Conservation (phyloP, 1,140 invertebrate species). For the Laupala kohalensis region DNA sequence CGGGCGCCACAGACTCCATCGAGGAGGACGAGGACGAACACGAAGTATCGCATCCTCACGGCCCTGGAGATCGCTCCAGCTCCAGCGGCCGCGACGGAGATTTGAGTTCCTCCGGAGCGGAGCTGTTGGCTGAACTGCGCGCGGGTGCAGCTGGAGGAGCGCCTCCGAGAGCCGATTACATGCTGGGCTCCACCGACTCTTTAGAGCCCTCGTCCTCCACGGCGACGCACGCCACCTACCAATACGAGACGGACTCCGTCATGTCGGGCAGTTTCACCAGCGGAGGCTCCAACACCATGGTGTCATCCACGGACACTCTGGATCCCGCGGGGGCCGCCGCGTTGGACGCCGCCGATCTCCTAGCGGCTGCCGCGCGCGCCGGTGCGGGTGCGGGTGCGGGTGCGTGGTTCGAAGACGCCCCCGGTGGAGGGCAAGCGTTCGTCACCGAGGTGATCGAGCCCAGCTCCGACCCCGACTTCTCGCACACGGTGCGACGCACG, state of each 20-base stretch:
- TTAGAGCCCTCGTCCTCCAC: conserved; percentile 57
- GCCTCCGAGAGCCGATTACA: conserved; percentile 35
- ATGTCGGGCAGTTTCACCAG: conserved; percentile 71
- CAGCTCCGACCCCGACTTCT: conserved; percentile 24
- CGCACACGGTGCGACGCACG: conserved; percentile 31
- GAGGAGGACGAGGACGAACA: conserved; percentile 29
- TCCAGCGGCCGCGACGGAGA: conserved; percentile 31
- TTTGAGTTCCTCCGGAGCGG: conserved; percentile 31
- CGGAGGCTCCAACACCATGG: conserved; percentile 59
- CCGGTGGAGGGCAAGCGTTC: conserved; percentile 24
- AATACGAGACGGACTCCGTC: conserved; percentile 65
- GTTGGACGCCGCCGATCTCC: conserved; percentile 22
- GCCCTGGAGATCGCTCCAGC: conserved; percentile 21
- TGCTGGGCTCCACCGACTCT: conserved; percentile 53
- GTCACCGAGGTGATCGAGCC: conserved; percentile 35
- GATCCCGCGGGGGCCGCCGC: conserved; percentile 28
- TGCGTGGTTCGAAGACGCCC: conserved; percentile 29
- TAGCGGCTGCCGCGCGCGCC: conserved; percentile 21
- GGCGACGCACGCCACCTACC: conserved; percentile 67
- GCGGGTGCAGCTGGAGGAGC: not conserved
- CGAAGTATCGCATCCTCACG: conserved; percentile 21
- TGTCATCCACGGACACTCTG: conserved; percentile 52
- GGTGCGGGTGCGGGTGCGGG: conserved; percentile 22
- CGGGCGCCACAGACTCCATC: conserved; percentile 19
- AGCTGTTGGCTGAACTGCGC: conserved; percentile 28